Base-by-base conservation (phyloP, 2,797 vertebrate species). In the Phaenicophaeus curvirostris region DNA sequence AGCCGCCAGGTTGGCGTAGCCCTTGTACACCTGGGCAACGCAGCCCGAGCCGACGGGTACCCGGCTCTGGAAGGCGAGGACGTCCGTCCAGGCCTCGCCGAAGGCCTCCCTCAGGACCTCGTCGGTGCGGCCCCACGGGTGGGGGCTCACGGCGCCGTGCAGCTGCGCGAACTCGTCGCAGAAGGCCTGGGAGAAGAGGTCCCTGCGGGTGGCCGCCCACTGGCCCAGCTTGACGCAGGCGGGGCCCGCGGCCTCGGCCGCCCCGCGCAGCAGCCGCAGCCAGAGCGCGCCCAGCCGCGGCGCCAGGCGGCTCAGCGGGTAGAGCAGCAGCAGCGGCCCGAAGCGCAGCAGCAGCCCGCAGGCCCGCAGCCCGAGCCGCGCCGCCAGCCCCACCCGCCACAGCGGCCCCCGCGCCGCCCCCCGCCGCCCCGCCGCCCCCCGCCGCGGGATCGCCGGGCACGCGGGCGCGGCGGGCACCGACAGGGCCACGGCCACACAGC, bases 191-290 rank as follows among this genome's bases (percentile, higher is more conserved):
- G 99, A 98, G 95, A 99, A 99, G 85, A 99, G 97, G 95, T 99
- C 99, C 20, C 98, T 98, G 17, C 99, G 98, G 31, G 99, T 99
- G 97, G 99, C 99, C 92, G 99, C 99, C 99, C 99, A 99, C 95
- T 99, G 99, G 4, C 99, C 99, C 88, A 99, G 97, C 84, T 99
- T 99, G 85, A 99, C 98, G 63, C 98, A 99, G 1, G 99, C 98
- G 4, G 99, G 99, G 15, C 99, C 99, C 0, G 99, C 99, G 1
- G 98, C 98, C 93, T 99, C 99, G 0, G 98, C 99, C 58, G 99
- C 98, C 97, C 98, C 98, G 72, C 99, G 97, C 82, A 99, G 97
- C 72, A 98, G 97, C 4, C 97, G 96, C 88, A 99, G 95, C 99
- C 99, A 99, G 83, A 85, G 88, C 0, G 96, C 88, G 1, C 96